Base-by-base conservation (phyloP, 1,140 invertebrate species). In the Achroia grisella region DNA sequence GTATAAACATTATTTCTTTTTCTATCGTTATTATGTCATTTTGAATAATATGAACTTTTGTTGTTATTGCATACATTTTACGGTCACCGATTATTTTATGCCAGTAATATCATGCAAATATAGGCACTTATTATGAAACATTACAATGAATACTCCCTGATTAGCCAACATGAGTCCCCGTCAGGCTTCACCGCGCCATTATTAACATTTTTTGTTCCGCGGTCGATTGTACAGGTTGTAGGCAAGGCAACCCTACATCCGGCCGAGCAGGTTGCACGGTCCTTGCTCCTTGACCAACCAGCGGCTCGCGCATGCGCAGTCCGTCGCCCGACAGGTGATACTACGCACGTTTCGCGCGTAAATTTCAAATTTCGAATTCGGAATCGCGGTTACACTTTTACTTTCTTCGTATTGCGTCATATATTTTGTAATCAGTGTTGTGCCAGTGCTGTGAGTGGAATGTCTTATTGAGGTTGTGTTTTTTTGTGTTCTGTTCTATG, bases 211-310 rank as follows among this genome's bases (percentile, higher is more conserved):
- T 23, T 23, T 23, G 17, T 23, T 3, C 17, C 17, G 17, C 17
- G 17, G 17, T 6, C 17, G 6, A 23, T 23, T 23, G 17, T 23
- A 37, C 35, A 27, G 28, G n/a, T 12, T 44, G 48, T 2, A 23
- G 17, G 17, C 17, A 23, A 23, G 17, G 17, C 12, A 45, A 67
- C 73, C 73, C 73, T 74, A 66, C 63, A 64, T 79, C 75, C 72
- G 69, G 69, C 69, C 61, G 59, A 66, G 72, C 75, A 76, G 75
- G 75, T 78, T 75, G 62, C 46, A 48, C 68, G 72, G 71, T 75
- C 67, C 67, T 71, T 77, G 67, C 73, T 68, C 63, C 60, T 49
- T 28, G 36, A 23, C 10, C 28, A 15, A 12, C 42, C 33, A 8
- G 10, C 15, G 27, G 27, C 34, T 11, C 9, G 23, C 46, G 55